phyloP scores from a whole-genome alignment of 2,113 vertebrate species.

The Menidia beryllina region DNA sequence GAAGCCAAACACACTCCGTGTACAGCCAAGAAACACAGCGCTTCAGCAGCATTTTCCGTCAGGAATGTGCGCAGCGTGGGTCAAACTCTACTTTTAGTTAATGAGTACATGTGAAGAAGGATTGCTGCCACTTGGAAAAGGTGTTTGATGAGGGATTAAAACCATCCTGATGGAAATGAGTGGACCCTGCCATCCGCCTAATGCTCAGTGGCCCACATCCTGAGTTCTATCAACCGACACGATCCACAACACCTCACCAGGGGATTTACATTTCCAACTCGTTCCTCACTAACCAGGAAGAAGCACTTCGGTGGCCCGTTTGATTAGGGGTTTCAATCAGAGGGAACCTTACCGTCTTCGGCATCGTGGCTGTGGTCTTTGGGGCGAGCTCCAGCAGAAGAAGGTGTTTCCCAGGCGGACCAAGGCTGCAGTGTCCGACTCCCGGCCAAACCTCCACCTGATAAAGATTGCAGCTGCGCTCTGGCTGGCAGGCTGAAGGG shows the following conservation, averaged over 20 bases:
- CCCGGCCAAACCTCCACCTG: constrained; percentile 57
- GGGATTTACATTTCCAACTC: not conserved
- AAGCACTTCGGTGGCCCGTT: not conserved
- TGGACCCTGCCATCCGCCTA: not conserved
- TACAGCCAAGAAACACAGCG: not conserved
- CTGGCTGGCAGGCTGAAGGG: constrained; percentile 52
- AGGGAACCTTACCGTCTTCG: constrained; percentile 84
- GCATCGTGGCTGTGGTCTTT: constrained; percentile 81
- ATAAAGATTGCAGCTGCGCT: constrained; percentile 58
- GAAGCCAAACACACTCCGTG: not conserved
- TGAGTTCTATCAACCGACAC: not conserved
- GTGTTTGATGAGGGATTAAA: not conserved
- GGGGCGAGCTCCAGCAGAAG: constrained; percentile 41
- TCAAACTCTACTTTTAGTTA: constrained; percentile 79
- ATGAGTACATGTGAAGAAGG: constrained; percentile 75
- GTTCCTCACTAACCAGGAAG: constrained; percentile 18
- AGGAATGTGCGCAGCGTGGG: constrained; percentile 58
- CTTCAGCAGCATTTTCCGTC: constrained; percentile 12
- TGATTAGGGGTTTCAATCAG: not conserved
- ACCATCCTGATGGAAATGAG: not conserved
- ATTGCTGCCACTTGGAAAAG: constrained; percentile 36
- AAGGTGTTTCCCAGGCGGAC: constrained; percentile 53
- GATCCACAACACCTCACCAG: not conserved
- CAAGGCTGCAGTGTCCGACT: constrained; percentile 62
- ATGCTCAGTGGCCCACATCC: not conserved